phyloP scores from a whole-genome alignment of 2,888 invertebrate species.

The Macaria liturata region DNA sequence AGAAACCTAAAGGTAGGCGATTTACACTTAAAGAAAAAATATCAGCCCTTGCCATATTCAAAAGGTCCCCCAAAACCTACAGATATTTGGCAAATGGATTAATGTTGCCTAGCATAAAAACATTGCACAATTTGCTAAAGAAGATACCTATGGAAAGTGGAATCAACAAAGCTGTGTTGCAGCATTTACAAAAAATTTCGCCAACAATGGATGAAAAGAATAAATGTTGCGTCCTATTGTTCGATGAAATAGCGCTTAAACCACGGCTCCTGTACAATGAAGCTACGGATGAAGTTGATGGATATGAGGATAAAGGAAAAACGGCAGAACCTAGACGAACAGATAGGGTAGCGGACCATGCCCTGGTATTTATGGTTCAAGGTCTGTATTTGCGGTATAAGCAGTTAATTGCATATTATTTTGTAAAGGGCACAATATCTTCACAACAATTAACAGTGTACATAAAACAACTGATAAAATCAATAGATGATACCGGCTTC shows the following conservation, averaged over 20 bases:
- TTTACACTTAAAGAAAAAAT: no score
- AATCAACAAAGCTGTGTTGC: not conserved
- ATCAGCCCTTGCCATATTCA: constrained; percentile 3
- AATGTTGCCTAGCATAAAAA: constrained; percentile 2
- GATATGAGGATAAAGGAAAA: not conserved
- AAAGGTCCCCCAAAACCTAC: not conserved
- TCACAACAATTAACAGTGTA: constrained; percentile 19
- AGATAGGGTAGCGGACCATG: not conserved
- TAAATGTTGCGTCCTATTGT: not conserved
- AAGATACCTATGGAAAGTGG: not conserved
- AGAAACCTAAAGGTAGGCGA: no score
- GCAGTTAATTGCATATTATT: constrained; percentile 1
- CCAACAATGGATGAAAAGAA: not conserved
- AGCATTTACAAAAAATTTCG: not conserved
- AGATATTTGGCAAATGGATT: not conserved
- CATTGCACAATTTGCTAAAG: constrained; percentile 1
- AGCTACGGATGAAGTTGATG: constrained; percentile 1
- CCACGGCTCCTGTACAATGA: not conserved
- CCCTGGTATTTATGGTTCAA: constrained; percentile 1
- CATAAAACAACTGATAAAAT: constrained; percentile 19
- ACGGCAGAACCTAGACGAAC: not conserved
- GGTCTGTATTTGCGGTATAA: not conserved
- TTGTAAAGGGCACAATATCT: constrained; percentile 25
- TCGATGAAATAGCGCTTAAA: constrained; percentile 6
- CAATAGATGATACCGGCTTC: constrained; percentile 16